Evolutionary conservation across 2,113 vertebrate species (phyloP).

Genomic region (Leptobrachium ailaonicum): DNA sequence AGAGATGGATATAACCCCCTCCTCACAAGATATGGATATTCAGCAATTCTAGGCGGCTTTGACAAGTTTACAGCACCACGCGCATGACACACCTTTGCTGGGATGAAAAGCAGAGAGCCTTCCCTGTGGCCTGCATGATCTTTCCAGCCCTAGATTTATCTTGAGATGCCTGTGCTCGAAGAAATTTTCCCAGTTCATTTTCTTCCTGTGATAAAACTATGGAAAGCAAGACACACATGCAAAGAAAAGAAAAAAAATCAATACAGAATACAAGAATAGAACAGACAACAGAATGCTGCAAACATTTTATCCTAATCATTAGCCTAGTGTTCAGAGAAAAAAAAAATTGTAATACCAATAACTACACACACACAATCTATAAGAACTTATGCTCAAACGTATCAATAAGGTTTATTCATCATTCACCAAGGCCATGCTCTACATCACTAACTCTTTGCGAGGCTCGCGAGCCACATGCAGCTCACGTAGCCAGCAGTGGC

Average conservation of each 20-base stretch:
- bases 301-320: no score
- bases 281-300: background rate
- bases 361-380: no score
- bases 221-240: constrained; percentile 55
- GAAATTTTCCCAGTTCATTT: constrained; percentile 94
- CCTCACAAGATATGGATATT: background rate
- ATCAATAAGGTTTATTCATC: no score
- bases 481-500: no score
- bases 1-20: background rate
- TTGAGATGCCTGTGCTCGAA: constrained; percentile 91
- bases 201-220: constrained; percentile 95
- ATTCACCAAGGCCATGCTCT: no score
- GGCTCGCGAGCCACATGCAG: no score
- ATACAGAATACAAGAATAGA: background rate
- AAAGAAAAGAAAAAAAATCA: constrained; percentile 17
- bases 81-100: constrained; percentile 83
- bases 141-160: constrained; percentile 95
- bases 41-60: background rate
- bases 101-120: constrained; percentile 96
- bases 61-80: background rate
- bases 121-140: constrained; percentile 98
- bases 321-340: no score
- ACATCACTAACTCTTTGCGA: no score
- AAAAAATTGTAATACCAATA: no score
- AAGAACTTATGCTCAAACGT: no score